Base-by-base conservation (phyloP, 2,113 vertebrate species). In the Centropristis striata region DNA sequence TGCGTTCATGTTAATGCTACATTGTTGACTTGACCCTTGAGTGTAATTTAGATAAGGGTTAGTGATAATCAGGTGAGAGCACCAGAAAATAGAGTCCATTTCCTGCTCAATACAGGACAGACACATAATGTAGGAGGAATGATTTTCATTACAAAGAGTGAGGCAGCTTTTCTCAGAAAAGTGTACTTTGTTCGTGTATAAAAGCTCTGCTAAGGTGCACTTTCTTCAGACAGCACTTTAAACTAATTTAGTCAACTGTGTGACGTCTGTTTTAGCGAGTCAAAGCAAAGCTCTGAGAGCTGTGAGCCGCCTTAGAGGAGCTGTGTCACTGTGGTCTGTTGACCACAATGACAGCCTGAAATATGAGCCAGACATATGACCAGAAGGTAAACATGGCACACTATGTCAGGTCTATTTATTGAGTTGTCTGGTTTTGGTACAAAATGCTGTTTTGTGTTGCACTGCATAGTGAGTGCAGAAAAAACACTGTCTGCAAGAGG, bases 281-380 rank as follows among this genome's bases (percentile, higher is more conserved):
- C 13, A 49, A 71, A 44, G 47, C 39, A 12, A 47, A 65, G 23
- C 51, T 71, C 32, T 20, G 67, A 59, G 59, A 81, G 27, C 7
- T 28, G 16, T 42, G 61, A n/a, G 54, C 49, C 63, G 5, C 27
- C 44, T 3, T 16, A 27, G 18, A 65, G 71, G 36, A 64, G 83
- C 83, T 59, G 53, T 21, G 74, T 91, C 91, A 92, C 44, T 12
- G 81, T 82, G 86, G 78, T 75, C 27, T 37, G 21, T 21, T 4
- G 8, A 71, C 88, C 83, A 76, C 86, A 84, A 69, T 88, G 85
- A 90, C 79, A 49, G 42, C 1, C 42, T 69, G 47, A 75, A 85
- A 78, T 39, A 61, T 21, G 37, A 74, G 53, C n/a, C 74, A 67
- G 50, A 54, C 59, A 20, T 21, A 27, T 0, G 11, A 55, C 23